Conservation (phyloP, 2,888 invertebrate species). For the Drymonia ruficornis region DNA sequence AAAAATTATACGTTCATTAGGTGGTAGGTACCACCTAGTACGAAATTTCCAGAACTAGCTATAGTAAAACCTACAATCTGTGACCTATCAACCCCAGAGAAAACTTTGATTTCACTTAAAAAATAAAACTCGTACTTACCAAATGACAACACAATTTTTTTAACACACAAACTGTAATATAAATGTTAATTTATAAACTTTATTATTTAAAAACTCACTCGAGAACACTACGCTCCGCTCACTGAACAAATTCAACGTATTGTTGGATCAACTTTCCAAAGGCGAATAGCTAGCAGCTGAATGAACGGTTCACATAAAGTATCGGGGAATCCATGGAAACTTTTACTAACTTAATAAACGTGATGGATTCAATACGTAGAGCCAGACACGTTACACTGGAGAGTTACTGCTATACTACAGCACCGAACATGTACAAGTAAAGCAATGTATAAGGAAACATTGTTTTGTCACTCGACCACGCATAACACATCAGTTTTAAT, state of each 20-base stretch:
- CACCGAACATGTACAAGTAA: not conserved
- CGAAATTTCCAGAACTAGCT: no score
- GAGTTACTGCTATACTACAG: not conserved
- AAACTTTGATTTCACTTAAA: not conserved
- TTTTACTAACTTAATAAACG: constrained; percentile 26
- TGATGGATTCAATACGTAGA: constrained; percentile 5
- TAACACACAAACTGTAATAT: not conserved
- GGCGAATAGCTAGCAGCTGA: constrained; percentile 42
- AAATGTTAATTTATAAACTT: not conserved
- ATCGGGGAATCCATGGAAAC: constrained; percentile 30
- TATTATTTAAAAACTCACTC: not conserved
- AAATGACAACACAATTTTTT: not conserved
- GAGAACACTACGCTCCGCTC: not conserved
- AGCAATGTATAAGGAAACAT: not conserved
- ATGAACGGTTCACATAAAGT: constrained; percentile 20
- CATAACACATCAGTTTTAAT: not conserved
- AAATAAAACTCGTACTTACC: not conserved
- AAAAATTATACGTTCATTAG: no score
- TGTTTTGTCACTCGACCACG: not conserved
- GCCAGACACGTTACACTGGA: constrained; percentile 4
- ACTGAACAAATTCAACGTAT: constrained; percentile 37
- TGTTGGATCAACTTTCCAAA: constrained; percentile 48
- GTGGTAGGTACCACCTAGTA: no score
- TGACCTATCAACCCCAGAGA: no score
- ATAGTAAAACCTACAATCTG: no score